These are phyloP conservation scores for Myodes glareolus DNA, from an alignment of 2,113 vertebrate genomes.

Conservation along the genomic window DNA sequence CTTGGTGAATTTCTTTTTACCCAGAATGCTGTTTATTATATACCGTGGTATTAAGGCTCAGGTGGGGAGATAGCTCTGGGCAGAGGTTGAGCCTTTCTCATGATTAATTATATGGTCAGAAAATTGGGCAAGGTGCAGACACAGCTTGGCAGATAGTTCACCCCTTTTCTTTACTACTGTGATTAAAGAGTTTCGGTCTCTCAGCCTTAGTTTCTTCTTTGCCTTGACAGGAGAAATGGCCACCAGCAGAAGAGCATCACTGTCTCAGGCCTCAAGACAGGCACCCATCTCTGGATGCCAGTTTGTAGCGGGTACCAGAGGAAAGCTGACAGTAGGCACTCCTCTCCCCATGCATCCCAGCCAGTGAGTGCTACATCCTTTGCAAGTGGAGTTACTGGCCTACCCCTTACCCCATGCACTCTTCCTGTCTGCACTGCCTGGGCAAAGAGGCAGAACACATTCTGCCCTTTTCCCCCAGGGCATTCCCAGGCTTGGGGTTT, in stretches of 20 bases:
- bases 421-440: constrained; percentile 71
- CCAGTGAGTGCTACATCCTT: constrained; percentile 72
- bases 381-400: constrained; percentile 74
- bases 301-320: constrained; percentile 82
- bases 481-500: constrained; percentile 61
- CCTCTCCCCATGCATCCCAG: constrained; percentile 77
- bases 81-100: background rate
- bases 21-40: background rate
- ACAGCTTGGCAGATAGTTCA: background rate
- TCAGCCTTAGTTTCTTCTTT: constrained; percentile 38
- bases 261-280: constrained; percentile 83
- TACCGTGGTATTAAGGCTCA: background rate
- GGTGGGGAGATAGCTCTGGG: background rate
- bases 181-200: constrained; percentile 12
- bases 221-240: constrained; percentile 73
- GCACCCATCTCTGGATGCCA: constrained; percentile 80
- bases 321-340: constrained; percentile 82
- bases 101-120: background rate
- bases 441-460: constrained; percentile 58
- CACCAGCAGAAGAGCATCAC: constrained; percentile 79
- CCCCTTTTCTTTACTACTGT: background rate
- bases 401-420: constrained; percentile 65
- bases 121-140: background rate
- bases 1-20: constrained; percentile 13
- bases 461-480: constrained; percentile 53